Conservation (phyloP, 2,113 vertebrate genomes). For the Paralichthys olivaceus region DNA sequence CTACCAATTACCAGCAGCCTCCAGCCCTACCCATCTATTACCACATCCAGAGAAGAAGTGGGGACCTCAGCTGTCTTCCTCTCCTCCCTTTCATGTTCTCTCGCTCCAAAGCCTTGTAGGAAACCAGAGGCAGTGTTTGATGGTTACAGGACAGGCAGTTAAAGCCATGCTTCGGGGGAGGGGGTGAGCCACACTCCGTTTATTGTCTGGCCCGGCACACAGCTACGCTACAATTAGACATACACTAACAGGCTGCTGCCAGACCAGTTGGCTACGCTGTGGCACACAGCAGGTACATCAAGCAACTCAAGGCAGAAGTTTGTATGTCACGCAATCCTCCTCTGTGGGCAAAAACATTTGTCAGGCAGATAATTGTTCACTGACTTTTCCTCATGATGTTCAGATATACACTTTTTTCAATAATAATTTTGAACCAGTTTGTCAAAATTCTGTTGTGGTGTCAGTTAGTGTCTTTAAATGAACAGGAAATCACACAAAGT, state of each 20-base stretch:
- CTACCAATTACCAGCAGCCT: slow-evolving; percentile 65
- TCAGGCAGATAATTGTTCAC: too few species aligned
- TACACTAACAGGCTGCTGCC: slow-evolving; percentile 18
- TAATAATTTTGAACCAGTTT: too few species aligned
- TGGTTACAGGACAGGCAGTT: slow-evolving; percentile 63
- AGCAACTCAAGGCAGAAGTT: neutral
- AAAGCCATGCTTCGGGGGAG: slow-evolving; percentile 34
- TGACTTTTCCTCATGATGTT: too few species aligned
- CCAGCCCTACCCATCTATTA: slow-evolving; percentile 63
- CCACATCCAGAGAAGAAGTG: slow-evolving; percentile 59
- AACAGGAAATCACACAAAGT: too few species aligned
- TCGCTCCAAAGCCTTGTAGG: slow-evolving; percentile 59
- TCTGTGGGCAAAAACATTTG: too few species aligned
- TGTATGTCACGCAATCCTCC: neutral
- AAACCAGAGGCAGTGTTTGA: slow-evolving; percentile 65
- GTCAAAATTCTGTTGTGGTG: too few species aligned
- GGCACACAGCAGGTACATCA: slow-evolving; percentile 17
- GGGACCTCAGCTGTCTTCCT: slow-evolving; percentile 63
- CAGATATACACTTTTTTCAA: too few species aligned
- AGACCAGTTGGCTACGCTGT: slow-evolving; percentile 9
- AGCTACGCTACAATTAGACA: slow-evolving; percentile 40
- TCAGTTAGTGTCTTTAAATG: too few species aligned
- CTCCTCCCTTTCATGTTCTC: slow-evolving; percentile 59
- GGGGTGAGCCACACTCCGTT: slow-evolving; percentile 22
- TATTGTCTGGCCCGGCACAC: slow-evolving; percentile 42